A percentile compares a stretch with the other conserved stretches of the same genome.
phyloP scores from a whole-genome alignment of 2,888 invertebrate species.

The Macrosoma leucophasiata region DNA sequence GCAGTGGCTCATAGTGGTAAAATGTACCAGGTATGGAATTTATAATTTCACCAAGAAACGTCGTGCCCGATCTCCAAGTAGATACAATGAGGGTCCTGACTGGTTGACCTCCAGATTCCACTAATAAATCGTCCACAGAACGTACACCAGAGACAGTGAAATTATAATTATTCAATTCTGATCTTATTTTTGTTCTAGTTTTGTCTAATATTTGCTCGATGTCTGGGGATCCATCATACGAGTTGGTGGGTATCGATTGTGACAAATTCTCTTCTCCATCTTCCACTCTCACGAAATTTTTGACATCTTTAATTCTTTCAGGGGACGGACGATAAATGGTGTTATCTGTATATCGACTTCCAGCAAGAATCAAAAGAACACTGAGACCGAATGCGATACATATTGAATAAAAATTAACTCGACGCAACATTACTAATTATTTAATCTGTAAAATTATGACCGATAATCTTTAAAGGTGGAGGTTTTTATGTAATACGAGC shows the following conservation, averaged over 20 bases:
- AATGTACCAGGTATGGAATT: constrained; percentile 90
- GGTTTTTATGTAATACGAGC: constrained; percentile 41
- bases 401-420: constrained; percentile 70
- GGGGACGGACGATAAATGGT: constrained; percentile 62
- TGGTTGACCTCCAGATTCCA: constrained; percentile 82
- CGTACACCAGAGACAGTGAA: constrained; percentile 54
- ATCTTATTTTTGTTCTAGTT: constrained; percentile 50
- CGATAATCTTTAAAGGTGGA: constrained; percentile 34
- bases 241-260: constrained; percentile 52
- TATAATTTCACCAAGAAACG: constrained; percentile 90
- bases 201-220: constrained; percentile 56
- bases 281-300: constrained; percentile 79
- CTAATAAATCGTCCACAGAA: constrained; percentile 80
- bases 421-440: constrained; percentile 66
- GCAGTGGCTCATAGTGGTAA: constrained; percentile 92
- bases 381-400: constrained; percentile 71
- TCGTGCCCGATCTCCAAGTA: constrained; percentile 94
- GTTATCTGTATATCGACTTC: constrained; percentile 74
- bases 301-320: constrained; percentile 58
- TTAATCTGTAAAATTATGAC: constrained; percentile 39
- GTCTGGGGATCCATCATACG: constrained; percentile 51
- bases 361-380: constrained; percentile 70
- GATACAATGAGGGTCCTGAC: constrained; percentile 86
- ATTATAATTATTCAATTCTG: constrained; percentile 57
- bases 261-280: constrained; percentile 47